phyloP scores from a whole-genome alignment of 2,888 invertebrate genomes.

The Harpalus rubripes region DNA sequence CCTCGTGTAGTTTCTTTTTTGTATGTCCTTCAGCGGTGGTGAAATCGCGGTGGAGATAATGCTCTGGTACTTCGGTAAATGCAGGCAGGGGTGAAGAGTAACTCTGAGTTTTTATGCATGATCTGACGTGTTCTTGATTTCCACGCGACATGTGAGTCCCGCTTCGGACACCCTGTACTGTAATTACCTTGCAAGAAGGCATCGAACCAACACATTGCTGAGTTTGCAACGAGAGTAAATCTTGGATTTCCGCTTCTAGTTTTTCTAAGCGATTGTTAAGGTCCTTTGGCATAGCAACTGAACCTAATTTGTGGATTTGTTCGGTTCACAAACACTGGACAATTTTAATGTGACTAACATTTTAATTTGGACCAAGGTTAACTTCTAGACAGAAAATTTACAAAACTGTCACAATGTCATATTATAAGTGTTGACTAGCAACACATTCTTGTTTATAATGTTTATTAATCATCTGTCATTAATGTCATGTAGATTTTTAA shows the following conservation, averaged over 20 bases:
- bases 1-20: slow-evolving; percentile 50
- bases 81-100: not conserved
- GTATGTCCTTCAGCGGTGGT: not conserved
- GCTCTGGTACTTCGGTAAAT: too few relatives aligned
- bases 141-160: not conserved
- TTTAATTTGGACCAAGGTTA: slow-evolving; percentile 18
- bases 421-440: too few relatives aligned
- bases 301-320: not conserved
- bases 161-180: not conserved
- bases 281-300: not conserved
- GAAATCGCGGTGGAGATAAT: too few relatives aligned
- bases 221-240: slow-evolving; percentile 38
- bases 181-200: not conserved
- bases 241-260: slow-evolving; percentile 51
- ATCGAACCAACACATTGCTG: slow-evolving; percentile 34
- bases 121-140: not conserved
- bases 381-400: slow-evolving; percentile 39
- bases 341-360: slow-evolving; percentile 38
- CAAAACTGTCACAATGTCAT: not conserved
- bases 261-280: slow-evolving; percentile 48
- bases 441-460: too few relatives aligned
- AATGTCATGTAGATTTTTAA: too few relatives aligned
- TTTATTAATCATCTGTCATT: too few relatives aligned
- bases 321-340: slow-evolving; percentile 10
- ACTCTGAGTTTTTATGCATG: not conserved